Percentiles rank a stretch among this genome's conserved stretches.
Conservation (phyloP, 2,888 invertebrate species). For the Rhingia rostrata region DNA sequence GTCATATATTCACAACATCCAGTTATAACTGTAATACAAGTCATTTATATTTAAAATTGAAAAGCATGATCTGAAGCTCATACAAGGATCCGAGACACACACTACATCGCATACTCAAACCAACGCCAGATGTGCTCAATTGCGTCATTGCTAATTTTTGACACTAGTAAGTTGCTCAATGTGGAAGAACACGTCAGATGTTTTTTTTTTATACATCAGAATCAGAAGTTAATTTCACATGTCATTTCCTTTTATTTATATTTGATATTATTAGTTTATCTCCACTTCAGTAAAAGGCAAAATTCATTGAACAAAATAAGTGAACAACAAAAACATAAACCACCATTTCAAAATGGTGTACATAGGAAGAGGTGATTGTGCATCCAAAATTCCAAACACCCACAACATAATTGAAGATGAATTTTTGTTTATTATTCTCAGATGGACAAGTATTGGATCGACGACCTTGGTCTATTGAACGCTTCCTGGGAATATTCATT, state of each 20-base stretch:
- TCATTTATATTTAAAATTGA: too few species aligned
- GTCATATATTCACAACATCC: too few species aligned
- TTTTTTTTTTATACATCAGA: too few species aligned
- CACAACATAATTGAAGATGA: background rate
- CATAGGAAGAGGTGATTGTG: constrained; percentile 61
- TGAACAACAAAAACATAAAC: constrained; percentile 1
- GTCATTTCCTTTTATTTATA: background rate
- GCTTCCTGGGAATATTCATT: constrained; percentile 62
- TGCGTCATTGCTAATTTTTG: too few species aligned
- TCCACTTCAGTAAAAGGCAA: background rate
- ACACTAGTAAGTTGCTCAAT: too few species aligned
- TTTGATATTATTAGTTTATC: background rate
- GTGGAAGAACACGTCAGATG: too few species aligned
- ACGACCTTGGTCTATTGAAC: constrained; percentile 70
- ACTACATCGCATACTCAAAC: too few species aligned
- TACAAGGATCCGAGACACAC: too few species aligned
- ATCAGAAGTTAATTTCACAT: too few species aligned
- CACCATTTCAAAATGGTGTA: constrained; percentile 73
- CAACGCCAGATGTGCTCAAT: too few species aligned
- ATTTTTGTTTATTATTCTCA: constrained; percentile 12
- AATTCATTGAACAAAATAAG: background rate
- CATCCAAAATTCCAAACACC: background rate
- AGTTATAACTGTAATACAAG: too few species aligned
- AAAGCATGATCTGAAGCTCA: too few species aligned
- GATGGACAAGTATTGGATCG: constrained; percentile 71